phyloP scores from a whole-genome alignment of 23 tunicate species.

The Trididemnum clinides region DNA sequence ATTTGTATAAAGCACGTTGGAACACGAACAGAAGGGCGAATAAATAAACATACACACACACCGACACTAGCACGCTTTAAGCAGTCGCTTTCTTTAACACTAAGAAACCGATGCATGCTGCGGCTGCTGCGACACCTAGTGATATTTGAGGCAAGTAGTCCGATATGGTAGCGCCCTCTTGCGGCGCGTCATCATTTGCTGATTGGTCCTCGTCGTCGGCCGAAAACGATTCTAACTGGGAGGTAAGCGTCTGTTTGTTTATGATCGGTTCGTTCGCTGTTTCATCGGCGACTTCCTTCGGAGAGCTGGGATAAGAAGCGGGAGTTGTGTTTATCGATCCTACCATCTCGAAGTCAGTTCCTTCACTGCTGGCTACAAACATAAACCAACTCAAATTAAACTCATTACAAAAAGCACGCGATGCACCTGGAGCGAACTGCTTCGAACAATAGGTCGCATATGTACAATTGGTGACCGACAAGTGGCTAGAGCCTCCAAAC shows the following conservation, averaged over 20 bases:
- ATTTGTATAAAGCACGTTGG: no score
- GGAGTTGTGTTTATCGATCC: neutral
- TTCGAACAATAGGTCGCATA: no score
- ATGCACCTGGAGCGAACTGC: no score
- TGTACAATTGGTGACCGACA: no score
- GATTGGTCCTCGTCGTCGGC: neutral
- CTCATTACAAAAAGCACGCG: no score
- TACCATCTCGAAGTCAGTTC: conserved; percentile 56
- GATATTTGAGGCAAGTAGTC: conserved; percentile 90
- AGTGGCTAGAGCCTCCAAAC: no score
- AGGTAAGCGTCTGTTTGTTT: neutral
- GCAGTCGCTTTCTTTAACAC: conserved; percentile 54
- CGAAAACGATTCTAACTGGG: neutral
- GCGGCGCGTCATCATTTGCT: neutral
- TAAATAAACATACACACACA: no score
- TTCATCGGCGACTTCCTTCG: neutral
- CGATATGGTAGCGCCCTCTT: conserved; percentile 21
- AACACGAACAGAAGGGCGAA: no score
- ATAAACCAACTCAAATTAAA: no score
- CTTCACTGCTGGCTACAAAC: conserved; percentile 37
- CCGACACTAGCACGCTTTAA: no score
- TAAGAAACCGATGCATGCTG: conserved; percentile 78
- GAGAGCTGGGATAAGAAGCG: neutral
- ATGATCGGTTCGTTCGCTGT: neutral
- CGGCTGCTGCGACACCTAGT: conserved; percentile 91